Evolutionary conservation across 2,113 vertebrate genomes (phyloP), one percentile per base, ranked within the genome.

Genomic region (Equus przewalskii): DNA sequence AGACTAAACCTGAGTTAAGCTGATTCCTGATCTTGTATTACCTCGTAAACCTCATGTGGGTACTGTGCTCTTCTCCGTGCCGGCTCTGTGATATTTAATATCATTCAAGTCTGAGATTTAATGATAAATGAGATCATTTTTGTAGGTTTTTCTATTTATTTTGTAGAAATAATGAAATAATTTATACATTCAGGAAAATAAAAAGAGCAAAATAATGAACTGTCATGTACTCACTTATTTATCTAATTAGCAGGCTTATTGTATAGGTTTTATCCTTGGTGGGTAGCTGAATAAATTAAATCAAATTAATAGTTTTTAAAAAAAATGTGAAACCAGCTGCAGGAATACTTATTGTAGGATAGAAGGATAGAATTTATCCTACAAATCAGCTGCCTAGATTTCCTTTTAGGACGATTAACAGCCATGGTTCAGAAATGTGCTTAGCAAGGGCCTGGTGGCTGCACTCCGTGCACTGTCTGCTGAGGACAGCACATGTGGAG

Each of bases 221-320:
- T n/a, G 11, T 28, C 21, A 14, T 54, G 7, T 82, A 60, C 22
- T 51, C 24, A 70, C n/a, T 16, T 62, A n/a, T 51, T 58, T 79
- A 64, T 65, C 46, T 92, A 67, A 75, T 85, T 85, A 89, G 28
- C 67, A 65, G 56, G 10, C 15, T 81, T 94, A 46, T 54, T 87
- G 4, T 91, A 13, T 83, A 87, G 54, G 8, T 87, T 93, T 78
- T 93, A 14, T 67, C 44, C 16, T 82, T 87, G 76, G 82, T 88
- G 64, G 21, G 36, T 80, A 76, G 73, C 58, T 86, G 22, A 88
- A 73, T 46, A 85, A 70, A 60, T 88, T 97, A 54, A 85, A 87
- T 75, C 75, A 33, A 96, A 86, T 75, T 13, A 83, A 79, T 70
- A 96, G 30, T 58, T 65, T 54, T 97, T 67, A 1, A 14, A 78